These are phyloP conservation scores for Channa maculata DNA, from an alignment of 2,113 vertebrate species.

Conservation along the genomic window DNA sequence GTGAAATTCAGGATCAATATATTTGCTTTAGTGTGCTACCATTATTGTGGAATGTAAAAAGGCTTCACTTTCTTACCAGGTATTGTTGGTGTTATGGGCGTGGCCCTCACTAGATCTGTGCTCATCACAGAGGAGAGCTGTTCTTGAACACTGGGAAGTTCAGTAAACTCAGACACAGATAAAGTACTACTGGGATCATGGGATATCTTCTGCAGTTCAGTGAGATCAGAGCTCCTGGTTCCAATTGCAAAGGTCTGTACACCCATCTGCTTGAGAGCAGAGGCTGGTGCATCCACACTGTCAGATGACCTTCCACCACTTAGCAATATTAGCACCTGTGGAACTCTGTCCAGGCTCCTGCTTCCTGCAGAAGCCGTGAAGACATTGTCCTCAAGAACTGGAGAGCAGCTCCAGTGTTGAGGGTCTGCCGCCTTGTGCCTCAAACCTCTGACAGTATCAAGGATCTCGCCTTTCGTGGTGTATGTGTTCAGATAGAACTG, in stretches of 20 bases:
- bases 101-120: no score
- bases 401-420: slow-evolving; percentile 85
- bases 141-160: slow-evolving; percentile 46
- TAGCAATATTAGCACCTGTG: slow-evolving; percentile 81
- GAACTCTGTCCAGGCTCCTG: slow-evolving; percentile 82
- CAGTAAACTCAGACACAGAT: slow-evolving; percentile 24
- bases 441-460: slow-evolving; percentile 43
- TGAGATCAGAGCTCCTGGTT: slow-evolving; percentile 30
- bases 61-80: slow-evolving; percentile 8
- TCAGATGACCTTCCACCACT: slow-evolving; percentile 67
- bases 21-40: no score
- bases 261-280: slow-evolving; percentile 65
- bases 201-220: slow-evolving; percentile 55
- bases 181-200: slow-evolving; percentile 6
- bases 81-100: slow-evolving; percentile 17
- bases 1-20: no score
- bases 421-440: slow-evolving; percentile 67
- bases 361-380: slow-evolving; percentile 86
- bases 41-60: no score
- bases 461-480: slow-evolving; percentile 33
- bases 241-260: slow-evolving; percentile 52
- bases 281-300: slow-evolving; percentile 56
- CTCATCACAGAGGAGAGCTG: slow-evolving; percentile 33
- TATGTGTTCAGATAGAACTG: slow-evolving; percentile 73
- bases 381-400: slow-evolving; percentile 78